phyloP scores from a whole-genome alignment of 2,888 invertebrate species.

The Pasiphila rectangulata region DNA sequence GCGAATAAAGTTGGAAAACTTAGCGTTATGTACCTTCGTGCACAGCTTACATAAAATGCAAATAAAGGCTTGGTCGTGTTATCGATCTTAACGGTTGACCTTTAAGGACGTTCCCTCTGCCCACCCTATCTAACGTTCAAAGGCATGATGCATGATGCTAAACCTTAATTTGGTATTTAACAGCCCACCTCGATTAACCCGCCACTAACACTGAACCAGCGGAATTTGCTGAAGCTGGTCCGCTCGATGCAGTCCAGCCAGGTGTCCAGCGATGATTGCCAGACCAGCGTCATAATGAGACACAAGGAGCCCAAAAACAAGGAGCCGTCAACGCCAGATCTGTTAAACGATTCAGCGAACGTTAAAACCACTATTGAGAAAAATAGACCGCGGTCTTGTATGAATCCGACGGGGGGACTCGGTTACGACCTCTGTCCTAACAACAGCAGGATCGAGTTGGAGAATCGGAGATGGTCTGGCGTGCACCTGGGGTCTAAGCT shows the following conservation, averaged over 20 bases:
- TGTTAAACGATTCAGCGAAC: constrained; percentile 79
- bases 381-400: constrained; percentile 85
- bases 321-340: constrained; percentile 81
- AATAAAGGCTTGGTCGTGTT: constrained; percentile 61
- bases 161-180: constrained; percentile 73
- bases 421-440: constrained; percentile 75
- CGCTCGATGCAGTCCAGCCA: constrained; percentile 81
- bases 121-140: constrained; percentile 51
- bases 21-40: constrained; percentile 61
- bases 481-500: constrained; percentile 86
- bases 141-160: constrained; percentile 75
- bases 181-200: constrained; percentile 79
- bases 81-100: constrained; percentile 49
- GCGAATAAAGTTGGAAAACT: constrained; percentile 56
- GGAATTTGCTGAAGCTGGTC: constrained; percentile 80
- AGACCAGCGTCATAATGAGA: constrained; percentile 75
- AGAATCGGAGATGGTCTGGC: constrained; percentile 87
- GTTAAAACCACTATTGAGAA: constrained; percentile 75
- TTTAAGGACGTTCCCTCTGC: constrained; percentile 45
- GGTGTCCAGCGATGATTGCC: constrained; percentile 78
- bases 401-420: constrained; percentile 75
- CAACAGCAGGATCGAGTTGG: constrained; percentile 71
- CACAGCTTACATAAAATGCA: constrained; percentile 80
- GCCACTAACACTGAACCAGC: constrained; percentile 80
- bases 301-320: constrained; percentile 73